Evolutionary conservation across 2,113 vertebrate genomes (phyloP), one percentile per base, ranked within the genome.

Genomic region (Platichthys stellatus): DNA sequence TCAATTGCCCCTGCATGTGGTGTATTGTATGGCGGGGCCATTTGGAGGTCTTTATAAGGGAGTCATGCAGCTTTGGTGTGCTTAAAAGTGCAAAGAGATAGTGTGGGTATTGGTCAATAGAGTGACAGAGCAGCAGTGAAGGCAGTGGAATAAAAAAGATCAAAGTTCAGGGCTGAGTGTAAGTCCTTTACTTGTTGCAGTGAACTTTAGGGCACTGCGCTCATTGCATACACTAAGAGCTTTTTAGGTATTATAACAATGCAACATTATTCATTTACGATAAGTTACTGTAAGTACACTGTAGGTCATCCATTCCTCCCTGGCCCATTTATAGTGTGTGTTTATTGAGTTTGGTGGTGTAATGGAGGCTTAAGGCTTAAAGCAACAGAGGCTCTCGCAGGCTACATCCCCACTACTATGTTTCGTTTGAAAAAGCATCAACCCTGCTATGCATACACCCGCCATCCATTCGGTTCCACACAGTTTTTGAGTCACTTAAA

Each of bases 1-100:
- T 91, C 73, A 90, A 92, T 94, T 87, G 86, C 64, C 86, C 69
- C 86, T 68, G 69, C 84, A 81, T 88, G 89, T 74, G 77, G 83
- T 81, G 86, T 87, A 86, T 88, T 91, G 88, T 90, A 65, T 76
- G 81, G 83, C 78, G 68, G 74, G 65, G 73, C 85, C 69, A 72
- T 89, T 91, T 87, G 54, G 71, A 76, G 74, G 56, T 59, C 80
- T 85, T 88, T 89, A 83, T 61, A 78, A 40, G 67, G 75, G 81
- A 88, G 62, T 74, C 84, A 15, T 82, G 76, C 72, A 17, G 78
- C 83, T 90, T 90, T 78, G 85, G 63, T 89, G 90, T 83, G 76
- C 72, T 88, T 91, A 72, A 88, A 90, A 80, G 78, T 79, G 65
- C 67, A 78, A 74, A 64, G 74, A 83, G 82, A 82, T 90, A 76